phyloP scores from a whole-genome alignment of 2,113 vertebrate genomes.

The Syngnathus scovelli region DNA sequence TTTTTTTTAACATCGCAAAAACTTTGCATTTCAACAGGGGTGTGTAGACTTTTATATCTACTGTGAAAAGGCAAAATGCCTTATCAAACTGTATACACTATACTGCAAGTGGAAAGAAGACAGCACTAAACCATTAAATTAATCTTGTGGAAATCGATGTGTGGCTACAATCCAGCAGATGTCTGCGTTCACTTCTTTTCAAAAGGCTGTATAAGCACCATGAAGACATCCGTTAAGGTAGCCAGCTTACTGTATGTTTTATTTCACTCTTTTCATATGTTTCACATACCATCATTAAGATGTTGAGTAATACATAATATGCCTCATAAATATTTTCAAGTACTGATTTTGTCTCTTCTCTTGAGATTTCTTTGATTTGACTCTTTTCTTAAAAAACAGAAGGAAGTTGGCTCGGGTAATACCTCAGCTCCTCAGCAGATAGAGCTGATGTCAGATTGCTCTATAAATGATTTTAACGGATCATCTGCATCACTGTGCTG shows the following conservation, averaged over 20 bases:
- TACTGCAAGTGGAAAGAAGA: not conserved
- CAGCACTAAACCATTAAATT: not conserved
- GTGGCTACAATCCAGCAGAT: not conserved
- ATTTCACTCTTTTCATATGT: not conserved
- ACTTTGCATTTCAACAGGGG: not conserved
- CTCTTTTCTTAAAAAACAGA: not conserved
- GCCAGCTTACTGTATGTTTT: not conserved
- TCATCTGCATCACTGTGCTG: not conserved
- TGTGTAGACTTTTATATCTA: not conserved
- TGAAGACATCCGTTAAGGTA: not conserved
- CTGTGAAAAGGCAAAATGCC: not conserved
- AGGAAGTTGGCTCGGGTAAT: constrained; percentile 9
- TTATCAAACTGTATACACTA: not conserved
- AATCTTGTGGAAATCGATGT: not conserved
- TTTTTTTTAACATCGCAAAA: not conserved
- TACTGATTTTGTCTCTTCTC: not conserved
- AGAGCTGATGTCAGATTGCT: constrained; percentile 19
- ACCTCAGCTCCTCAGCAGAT: constrained; percentile 34
- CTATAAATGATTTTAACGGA: not conserved
- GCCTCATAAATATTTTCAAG: not conserved
- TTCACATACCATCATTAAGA: not conserved
- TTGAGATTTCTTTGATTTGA: not conserved
- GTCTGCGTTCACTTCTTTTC: not conserved
- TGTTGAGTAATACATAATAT: not conserved
- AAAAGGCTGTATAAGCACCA: not conserved